Base-by-base conservation (phyloP, 2,888 invertebrate genomes). In the Xestia ashworthii region DNA sequence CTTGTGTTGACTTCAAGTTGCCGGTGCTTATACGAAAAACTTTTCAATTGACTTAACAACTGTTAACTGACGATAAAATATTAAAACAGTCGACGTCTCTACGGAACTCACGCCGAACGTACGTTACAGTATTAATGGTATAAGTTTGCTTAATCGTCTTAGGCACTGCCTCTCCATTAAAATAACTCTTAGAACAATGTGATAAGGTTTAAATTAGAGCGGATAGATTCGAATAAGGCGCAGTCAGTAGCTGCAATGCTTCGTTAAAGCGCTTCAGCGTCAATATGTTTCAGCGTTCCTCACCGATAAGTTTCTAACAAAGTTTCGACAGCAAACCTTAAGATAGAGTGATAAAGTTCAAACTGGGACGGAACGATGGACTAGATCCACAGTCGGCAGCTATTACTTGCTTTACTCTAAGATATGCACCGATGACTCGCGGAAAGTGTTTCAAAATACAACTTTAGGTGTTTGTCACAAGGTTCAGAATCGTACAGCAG, bases 51-150 rank as follows among this genome's bases (percentile, higher is more conserved):
- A 80, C 67, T 77, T 41, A 73, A 62, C 67, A 84, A 78, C 71
- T 85, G 50, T 32, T 50, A 78, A 78, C 71, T 69, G 32, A 32
- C 44, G 46, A 74, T 83, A 71, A 73, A 81, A 84, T 83, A 87
- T 86, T 76, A 60, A 82, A 78, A 69, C 74, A 55, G 55, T 70
- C 50, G 48, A 38, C 69, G 44, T 48, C 73, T 71, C 62, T 19
- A 65, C 38, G 38, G 38, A 74, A 74, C 66, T 87, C 64, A 67
- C 60, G 16, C 65, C 41, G 6, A 64, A 71, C 50, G 48, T 76
- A 68, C 80, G 78, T 65, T 87, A 76, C 55, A 82, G 73, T 82
- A 88, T 86, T 84, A 84, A 86, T 84, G 81, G 67, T n/a, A 53
- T 19, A 83, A 84, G 69, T 84, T 84, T n/a, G 4, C 62, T 69